Evolutionary conservation across 2,797 vertebrate species (phyloP).

Genomic region (Coregonus ussuriensis): DNA sequence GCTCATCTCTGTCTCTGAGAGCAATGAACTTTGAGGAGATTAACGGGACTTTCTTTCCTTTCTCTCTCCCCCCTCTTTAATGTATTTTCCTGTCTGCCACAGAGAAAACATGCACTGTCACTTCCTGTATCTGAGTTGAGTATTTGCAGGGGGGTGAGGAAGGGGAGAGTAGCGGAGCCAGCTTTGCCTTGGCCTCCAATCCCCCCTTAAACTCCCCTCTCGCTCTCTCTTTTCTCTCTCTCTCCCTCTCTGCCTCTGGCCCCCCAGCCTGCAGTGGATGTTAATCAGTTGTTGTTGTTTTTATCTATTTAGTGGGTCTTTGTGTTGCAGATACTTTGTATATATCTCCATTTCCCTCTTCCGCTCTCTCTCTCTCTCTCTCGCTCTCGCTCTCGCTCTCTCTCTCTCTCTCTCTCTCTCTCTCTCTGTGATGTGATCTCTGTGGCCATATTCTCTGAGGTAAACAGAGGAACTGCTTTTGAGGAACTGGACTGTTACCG

Average conservation of each 20-base stretch:
- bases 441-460: conserved; percentile 43
- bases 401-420: conserved; percentile 15
- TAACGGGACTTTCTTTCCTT: conserved; percentile 33
- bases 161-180: conserved; percentile 33
- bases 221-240: background rate
- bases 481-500: conserved; percentile 37
- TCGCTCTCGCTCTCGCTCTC: background rate
- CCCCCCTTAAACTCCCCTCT: conserved; percentile 17
- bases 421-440: conserved; percentile 14
- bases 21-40: conserved; percentile 20
- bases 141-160: conserved; percentile 20
- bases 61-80: conserved; percentile 48
- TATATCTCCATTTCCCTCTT: conserved; percentile 16
- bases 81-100: conserved; percentile 75
- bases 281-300: conserved; percentile 37
- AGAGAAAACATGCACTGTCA: conserved; percentile 73
- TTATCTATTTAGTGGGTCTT: conserved; percentile 36
- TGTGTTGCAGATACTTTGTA: conserved; percentile 35
- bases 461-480: conserved; percentile 64
- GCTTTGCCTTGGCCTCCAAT: conserved; percentile 42
- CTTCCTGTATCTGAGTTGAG: conserved; percentile 72
- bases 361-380: background rate
- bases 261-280: conserved; percentile 36
- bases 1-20: conserved; percentile 5
- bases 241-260: background rate